Evolutionary conservation across 2,888 invertebrate genomes (phyloP), one percentile per base, ranked within the genome.

Genomic region (Hermodice carunculata): DNA sequence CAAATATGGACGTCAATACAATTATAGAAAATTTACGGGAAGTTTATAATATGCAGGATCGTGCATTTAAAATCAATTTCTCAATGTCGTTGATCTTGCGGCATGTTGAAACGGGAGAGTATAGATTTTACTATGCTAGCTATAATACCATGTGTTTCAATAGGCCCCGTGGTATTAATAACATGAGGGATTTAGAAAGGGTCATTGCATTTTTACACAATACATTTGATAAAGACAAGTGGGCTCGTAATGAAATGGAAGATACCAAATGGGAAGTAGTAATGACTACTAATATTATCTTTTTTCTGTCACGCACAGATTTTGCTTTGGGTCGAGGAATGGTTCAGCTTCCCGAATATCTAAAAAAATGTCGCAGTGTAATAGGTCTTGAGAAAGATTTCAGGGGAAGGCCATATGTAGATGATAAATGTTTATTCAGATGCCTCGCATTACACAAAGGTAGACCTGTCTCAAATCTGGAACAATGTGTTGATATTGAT

Each of bases 71-170:
- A 28, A 19, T 49, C 2, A 28, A 49, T 28, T 17, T 49, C 11
- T 49, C 49, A 2, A 31, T 49, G 29, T 29, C 31, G 2, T 2
- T 49, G 1, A 49, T 49, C 22, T 26, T 49, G 28, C 11, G 49
- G 32, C 2, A 49, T 32, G n/a, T 49, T 5, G 49, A 49, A 49
- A 49, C 49, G n/a, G 49, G 49, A 3, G 49, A 49, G 32, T 49
- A 49, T 19, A 49, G 49, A 28, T 49, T 31, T 19, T 49, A 28
- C 29, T 31, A 29, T 3, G 49, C 49, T 31, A 31, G 32, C 29
- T 49, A 24, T 14, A 49, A 49, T 22, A n/a, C n/a, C 22, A 46
- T 28, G 3, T 14, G 29, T 2, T 26, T 49, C n/a, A 22, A 49
- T 8, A 17, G 5, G 2, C 49, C 49, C 3, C 32, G 29, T 28